Conservation (phyloP, 2,888 invertebrate genomes). For the Homarus gammarus region DNA sequence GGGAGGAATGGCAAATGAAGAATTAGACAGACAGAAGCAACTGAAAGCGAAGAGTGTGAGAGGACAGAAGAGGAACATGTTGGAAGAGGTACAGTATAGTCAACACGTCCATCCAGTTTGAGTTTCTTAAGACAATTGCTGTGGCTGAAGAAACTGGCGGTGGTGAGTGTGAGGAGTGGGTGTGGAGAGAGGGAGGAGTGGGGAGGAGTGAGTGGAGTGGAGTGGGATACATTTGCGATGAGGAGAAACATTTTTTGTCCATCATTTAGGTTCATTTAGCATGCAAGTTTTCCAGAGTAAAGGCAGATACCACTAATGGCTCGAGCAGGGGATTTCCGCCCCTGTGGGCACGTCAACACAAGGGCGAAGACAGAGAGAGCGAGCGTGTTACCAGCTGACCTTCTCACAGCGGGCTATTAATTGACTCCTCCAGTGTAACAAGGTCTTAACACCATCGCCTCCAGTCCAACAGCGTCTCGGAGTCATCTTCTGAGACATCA, state of each 20-base stretch:
- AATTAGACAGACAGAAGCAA: too few species aligned
- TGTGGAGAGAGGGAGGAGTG: background rate
- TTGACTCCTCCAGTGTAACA: slow-evolving; percentile 30
- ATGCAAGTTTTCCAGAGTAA: slow-evolving; percentile 25
- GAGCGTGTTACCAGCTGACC: background rate
- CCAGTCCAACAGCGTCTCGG: too few species aligned
- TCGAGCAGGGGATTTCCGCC: background rate
- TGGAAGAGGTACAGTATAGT: too few species aligned
- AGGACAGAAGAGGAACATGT: too few species aligned
- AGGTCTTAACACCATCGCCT: background rate
- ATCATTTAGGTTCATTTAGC: slow-evolving; percentile 58
- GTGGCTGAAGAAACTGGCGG: too few species aligned
- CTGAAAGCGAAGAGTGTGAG: too few species aligned
- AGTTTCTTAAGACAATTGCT: too few species aligned
- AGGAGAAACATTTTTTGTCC: slow-evolving; percentile 51
- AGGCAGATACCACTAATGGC: background rate
- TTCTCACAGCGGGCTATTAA: slow-evolving; percentile 39
- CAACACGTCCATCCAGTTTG: too few species aligned
- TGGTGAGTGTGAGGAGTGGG: background rate
- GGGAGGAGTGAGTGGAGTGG: background rate
- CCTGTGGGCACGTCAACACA: background rate
- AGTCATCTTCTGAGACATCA: too few species aligned
- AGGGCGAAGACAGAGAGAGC: background rate
- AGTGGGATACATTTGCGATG: slow-evolving; percentile 21
- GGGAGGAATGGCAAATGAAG: too few species aligned